Percentiles rank a stretch among this genome's conserved stretches.
phyloP scores from a whole-genome alignment of 37 sponge, comb jelly and placozoan species.

The Agelas oroides region DNA sequence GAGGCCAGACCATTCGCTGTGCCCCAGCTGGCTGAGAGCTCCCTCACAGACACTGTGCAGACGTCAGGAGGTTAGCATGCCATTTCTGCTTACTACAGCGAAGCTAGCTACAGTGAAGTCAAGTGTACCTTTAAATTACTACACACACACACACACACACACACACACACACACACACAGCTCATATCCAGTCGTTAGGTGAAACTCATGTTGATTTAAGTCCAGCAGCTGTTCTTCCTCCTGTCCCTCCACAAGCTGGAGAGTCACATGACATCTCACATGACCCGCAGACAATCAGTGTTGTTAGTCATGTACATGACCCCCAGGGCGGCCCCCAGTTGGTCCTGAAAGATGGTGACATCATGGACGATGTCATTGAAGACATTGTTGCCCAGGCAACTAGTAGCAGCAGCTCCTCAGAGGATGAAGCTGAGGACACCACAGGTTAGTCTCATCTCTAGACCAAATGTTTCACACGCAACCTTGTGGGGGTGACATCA shows the following conservation, averaged over 20 bases:
- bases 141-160: constrained; percentile 34
- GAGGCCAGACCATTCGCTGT: constrained; percentile 20
- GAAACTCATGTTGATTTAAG: constrained; percentile 24
- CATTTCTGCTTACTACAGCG: too few species aligned
- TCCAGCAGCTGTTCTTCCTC: not conserved
- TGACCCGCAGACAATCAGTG: not conserved
- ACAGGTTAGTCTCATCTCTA: too few species aligned
- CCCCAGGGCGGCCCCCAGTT: not conserved
- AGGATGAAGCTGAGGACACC: too few species aligned
- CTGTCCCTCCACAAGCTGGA: not conserved
- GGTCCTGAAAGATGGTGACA: not conserved
- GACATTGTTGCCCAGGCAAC: too few species aligned
- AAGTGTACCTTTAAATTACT: too few species aligned
- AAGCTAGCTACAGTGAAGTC: too few species aligned
- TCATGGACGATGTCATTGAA: constrained; percentile 40
- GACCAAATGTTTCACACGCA: too few species aligned
- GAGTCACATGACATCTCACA: constrained; percentile 21
- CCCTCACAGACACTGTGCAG: constrained; percentile 4
- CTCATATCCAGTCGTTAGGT: constrained; percentile 9
- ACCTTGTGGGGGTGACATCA: too few species aligned
- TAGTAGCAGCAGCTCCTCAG: too few species aligned
- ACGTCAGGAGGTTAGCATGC: constrained; percentile 12
- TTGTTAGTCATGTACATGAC: too few species aligned
- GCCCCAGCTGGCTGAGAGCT: constrained; percentile 41
- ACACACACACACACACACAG: constrained; percentile 28